phyloP scores from a whole-genome alignment of 2,888 invertebrate genomes.

The Hydropsyche betteni region DNA sequence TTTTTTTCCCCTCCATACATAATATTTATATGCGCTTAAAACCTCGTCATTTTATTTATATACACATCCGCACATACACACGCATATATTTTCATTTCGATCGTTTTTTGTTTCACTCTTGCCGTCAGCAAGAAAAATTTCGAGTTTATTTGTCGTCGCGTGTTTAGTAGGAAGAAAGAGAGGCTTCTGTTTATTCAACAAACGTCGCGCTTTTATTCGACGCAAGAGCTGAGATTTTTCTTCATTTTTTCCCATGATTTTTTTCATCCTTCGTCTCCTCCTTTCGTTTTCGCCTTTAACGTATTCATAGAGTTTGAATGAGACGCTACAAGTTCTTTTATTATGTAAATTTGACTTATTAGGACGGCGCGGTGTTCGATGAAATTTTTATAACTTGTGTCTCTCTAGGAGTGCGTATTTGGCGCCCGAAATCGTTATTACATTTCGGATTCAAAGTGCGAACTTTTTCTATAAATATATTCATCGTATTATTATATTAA shows the following conservation, averaged over 20 bases:
- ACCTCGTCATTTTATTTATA: slow-evolving; percentile 6
- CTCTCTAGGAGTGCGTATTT: neutral
- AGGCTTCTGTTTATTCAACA: slow-evolving; percentile 21
- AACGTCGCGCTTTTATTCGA: slow-evolving; percentile 11
- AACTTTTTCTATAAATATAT: too few relatives aligned
- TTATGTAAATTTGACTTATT: slow-evolving; percentile 23
- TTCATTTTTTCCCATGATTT: too few relatives aligned
- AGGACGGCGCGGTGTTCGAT: neutral
- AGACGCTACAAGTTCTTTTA: slow-evolving; percentile 25
- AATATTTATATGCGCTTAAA: too few relatives aligned
- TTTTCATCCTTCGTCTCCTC: too few relatives aligned
- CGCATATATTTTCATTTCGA: neutral
- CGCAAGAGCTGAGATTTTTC: neutral
- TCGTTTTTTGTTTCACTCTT: too few relatives aligned
- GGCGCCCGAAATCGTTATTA: neutral
- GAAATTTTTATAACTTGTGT: neutral
- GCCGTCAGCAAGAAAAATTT: neutral
- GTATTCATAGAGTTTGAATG: slow-evolving; percentile 18
- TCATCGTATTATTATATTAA: too few relatives aligned
- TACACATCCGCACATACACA: neutral
- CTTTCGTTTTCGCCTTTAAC: slow-evolving; percentile 4
- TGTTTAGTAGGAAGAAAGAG: neutral
- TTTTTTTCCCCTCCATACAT: too few relatives aligned
- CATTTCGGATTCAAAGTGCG: too few relatives aligned
- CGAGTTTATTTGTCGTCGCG: slow-evolving; percentile 8